phyloP scores from a whole-genome alignment of 1,140 invertebrate species.

The Nephila pilipes region DNA sequence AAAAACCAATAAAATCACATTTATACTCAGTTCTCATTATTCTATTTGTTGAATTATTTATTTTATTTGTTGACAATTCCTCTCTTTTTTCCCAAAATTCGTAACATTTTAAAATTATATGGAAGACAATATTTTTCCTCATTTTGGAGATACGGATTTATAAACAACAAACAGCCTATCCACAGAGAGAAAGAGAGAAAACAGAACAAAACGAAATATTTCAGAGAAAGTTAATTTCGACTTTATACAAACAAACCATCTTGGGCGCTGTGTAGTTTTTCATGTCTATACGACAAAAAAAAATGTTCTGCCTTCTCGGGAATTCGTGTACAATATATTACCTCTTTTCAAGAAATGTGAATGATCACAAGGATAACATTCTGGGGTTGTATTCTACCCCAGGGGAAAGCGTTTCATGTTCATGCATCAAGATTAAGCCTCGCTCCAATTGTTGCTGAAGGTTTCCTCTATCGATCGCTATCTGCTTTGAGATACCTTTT shows the following conservation, averaged over 20 bases:
- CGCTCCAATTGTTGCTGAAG: constrained; percentile 13
- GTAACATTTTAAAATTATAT: too few relatives aligned
- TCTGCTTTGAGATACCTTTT: constrained; percentile 39
- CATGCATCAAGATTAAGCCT: constrained; percentile 59
- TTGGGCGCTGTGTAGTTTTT: neutral
- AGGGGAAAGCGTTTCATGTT: neutral
- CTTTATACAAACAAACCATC: constrained; percentile 14
- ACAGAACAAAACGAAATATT: neutral
- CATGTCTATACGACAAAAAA: neutral
- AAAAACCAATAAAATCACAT: too few relatives aligned
- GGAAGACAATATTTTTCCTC: too few relatives aligned
- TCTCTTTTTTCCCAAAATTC: too few relatives aligned
- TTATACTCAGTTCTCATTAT: too few relatives aligned
- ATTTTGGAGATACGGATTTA: too few relatives aligned
- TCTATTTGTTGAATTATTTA: too few relatives aligned
- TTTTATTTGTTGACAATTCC: too few relatives aligned
- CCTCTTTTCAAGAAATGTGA: constrained; percentile 28
- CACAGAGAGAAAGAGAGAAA: neutral
- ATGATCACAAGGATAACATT: neutral
- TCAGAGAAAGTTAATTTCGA: neutral
- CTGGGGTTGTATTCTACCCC: neutral
- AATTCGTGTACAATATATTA: neutral
- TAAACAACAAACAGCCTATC: neutral
- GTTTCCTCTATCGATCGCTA: constrained; percentile 40
- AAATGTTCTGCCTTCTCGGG: neutral